These are phyloP conservation scores for Dallia pectoralis DNA, from an alignment of 2,797 vertebrate genomes.

Conservation along the genomic window DNA sequence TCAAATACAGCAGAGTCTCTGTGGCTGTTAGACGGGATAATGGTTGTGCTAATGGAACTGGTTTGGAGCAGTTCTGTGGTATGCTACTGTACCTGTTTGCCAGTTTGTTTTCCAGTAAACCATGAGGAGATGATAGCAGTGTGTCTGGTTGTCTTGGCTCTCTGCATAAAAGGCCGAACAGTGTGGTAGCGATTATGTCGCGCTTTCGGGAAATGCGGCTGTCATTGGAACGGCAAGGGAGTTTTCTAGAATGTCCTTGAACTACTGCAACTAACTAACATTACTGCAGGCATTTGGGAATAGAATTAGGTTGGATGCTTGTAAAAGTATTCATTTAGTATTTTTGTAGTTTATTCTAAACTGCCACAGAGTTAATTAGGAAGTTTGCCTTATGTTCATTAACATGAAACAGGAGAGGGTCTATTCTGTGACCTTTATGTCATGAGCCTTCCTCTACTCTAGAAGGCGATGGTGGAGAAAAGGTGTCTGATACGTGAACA, in stretches of 20 bases:
- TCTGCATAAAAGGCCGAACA: conserved; percentile 67
- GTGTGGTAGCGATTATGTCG: conserved; percentile 68
- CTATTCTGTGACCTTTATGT: background rate
- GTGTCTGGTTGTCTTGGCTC: conserved; percentile 64
- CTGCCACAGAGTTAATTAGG: background rate
- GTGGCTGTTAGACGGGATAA: background rate
- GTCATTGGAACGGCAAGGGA: conserved; percentile 63
- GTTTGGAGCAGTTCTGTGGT: background rate
- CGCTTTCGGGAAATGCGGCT: conserved; percentile 67
- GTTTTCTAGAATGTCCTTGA: conserved; percentile 63
- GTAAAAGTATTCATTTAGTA: background rate
- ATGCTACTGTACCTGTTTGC: background rate
- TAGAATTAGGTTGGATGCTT: background rate
- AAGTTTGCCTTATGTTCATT: background rate
- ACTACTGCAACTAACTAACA: too few relatives aligned
- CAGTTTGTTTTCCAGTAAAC: too few relatives aligned
- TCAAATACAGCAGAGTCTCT: background rate
- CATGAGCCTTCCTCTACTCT: conserved; percentile 32
- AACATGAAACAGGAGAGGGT: background rate
- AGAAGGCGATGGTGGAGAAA: conserved; percentile 88
- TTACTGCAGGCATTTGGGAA: background rate
- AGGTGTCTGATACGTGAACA: conserved; percentile 60
- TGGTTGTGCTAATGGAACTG: too few relatives aligned
- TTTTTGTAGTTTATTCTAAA: too few relatives aligned
- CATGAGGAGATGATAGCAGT: conserved; percentile 2